These are phyloP conservation scores for Oryctes rhinoceros DNA, from an alignment of 1,140 invertebrate species.

Conservation along the genomic window DNA sequence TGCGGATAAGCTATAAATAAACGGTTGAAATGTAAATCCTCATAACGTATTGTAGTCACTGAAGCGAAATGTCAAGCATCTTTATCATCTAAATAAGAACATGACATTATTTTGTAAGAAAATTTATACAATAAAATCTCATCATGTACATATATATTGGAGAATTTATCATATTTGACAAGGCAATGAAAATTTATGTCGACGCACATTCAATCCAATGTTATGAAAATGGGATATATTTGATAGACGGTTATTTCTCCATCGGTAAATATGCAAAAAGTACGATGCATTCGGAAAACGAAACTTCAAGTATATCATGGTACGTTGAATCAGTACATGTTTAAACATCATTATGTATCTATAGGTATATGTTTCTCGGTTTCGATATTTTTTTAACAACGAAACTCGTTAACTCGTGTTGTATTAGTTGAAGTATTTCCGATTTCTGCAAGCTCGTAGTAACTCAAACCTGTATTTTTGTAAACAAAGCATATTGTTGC, in stretches of 20 bases:
- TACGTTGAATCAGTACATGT: too few species aligned
- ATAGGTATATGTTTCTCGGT: too few species aligned
- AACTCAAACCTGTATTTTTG: too few species aligned
- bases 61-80: background rate
- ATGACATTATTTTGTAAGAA: constrained; percentile 10
- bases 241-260: background rate
- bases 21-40: background rate
- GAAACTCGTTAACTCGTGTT: too few species aligned
- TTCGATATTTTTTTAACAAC: too few species aligned
- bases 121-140: constrained; percentile 16
- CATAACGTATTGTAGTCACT: background rate
- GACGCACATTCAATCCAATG: background rate
- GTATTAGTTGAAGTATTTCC: too few species aligned
- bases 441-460: too few species aligned
- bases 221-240: background rate
- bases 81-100: background rate
- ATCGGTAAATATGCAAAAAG: too few species aligned
- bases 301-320: too few species aligned
- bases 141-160: constrained; percentile 15
- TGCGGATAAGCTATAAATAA: background rate
- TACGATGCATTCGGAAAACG: too few species aligned
- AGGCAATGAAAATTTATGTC: constrained; percentile 4
- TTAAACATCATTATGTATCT: too few species aligned
- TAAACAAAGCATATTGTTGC: too few species aligned
- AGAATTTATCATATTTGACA: constrained; percentile 16